These are phyloP conservation scores for Pollenia labialis DNA, from an alignment of 2,888 invertebrate species.

Conservation along the genomic window DNA sequence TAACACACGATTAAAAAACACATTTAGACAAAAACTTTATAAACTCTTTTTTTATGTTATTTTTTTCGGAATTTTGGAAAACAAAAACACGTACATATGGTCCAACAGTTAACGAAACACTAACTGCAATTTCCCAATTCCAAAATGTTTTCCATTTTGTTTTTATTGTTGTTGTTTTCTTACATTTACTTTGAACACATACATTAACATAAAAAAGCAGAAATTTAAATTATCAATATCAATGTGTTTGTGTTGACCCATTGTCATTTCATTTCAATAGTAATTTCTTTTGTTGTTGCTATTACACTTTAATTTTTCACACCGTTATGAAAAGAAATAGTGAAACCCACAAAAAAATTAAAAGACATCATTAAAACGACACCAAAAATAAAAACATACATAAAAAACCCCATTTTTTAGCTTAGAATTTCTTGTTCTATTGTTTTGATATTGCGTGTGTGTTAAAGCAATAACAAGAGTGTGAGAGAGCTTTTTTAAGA, in stretches of 20 bases:
- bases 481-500: conserved; percentile 27
- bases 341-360: no score
- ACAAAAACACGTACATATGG: conserved; percentile 63
- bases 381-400: no score
- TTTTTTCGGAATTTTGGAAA: conserved; percentile 42
- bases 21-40: conserved; percentile 38
- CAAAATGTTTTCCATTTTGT: conserved; percentile 70
- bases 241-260: conserved; percentile 4
- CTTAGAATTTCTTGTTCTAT: not conserved
- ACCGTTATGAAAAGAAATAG: not conserved
- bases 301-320: not conserved
- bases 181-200: conserved; percentile 2
- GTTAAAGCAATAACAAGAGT: not conserved
- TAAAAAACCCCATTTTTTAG: not conserved
- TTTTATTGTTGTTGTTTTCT: conserved; percentile 28
- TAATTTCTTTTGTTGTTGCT: not conserved
- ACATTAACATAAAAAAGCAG: conserved; percentile 9
- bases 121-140: conserved; percentile 74
- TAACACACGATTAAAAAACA: conserved; percentile 19
- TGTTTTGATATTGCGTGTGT: not conserved
- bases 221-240: not conserved
- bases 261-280: conserved; percentile 43
- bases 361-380: no score
- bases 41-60: conserved; percentile 37
- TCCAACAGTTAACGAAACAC: conserved; percentile 75